Evolutionary conservation across 2,888 invertebrate species (phyloP).

Genomic region (Aspidiotus destructor): DNA sequence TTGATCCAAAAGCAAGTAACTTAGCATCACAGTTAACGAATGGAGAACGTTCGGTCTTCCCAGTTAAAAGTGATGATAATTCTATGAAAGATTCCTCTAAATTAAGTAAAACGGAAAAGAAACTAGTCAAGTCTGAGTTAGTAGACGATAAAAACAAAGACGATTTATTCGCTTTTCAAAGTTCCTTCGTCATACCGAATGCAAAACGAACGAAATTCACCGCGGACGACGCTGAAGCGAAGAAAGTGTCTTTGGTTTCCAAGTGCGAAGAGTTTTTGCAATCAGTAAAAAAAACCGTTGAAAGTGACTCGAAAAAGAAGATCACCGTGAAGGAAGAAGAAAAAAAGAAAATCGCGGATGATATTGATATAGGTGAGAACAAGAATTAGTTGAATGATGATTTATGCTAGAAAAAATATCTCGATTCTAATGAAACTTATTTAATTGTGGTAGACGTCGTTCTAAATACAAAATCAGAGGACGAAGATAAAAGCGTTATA

Average conservation of each 20-base stretch:
- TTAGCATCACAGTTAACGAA: neutral
- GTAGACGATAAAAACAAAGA: neutral
- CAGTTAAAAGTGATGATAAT: neutral
- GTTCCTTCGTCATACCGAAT: constrained; percentile 12
- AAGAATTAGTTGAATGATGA: neutral
- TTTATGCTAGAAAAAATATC: too few relatives aligned
- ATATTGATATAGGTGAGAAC: constrained; percentile 25
- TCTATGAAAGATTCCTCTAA: neutral
- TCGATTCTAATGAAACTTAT: too few relatives aligned
- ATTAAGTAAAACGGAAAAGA: neutral
- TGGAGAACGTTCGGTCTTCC: neutral
- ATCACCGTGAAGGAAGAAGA: constrained; percentile 2
- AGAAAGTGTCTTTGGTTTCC: constrained; percentile 10
- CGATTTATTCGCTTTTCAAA: constrained; percentile 13
- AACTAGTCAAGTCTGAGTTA: neutral
- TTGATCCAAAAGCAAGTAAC: too few relatives aligned
- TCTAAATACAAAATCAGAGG: constrained; percentile 20
- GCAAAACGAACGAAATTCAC: constrained; percentile 11
- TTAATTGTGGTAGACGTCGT: constrained; percentile 13
- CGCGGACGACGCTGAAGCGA: constrained; percentile 5
- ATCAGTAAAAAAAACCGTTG: neutral
- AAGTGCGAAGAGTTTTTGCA: constrained; percentile 26
- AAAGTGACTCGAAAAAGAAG: constrained; percentile 1
- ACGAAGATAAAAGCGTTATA: constrained; percentile 26
- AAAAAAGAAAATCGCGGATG: constrained; percentile 3